Base-by-base conservation (phyloP, 2,888 invertebrate genomes). In the Brenthis hecate region DNA sequence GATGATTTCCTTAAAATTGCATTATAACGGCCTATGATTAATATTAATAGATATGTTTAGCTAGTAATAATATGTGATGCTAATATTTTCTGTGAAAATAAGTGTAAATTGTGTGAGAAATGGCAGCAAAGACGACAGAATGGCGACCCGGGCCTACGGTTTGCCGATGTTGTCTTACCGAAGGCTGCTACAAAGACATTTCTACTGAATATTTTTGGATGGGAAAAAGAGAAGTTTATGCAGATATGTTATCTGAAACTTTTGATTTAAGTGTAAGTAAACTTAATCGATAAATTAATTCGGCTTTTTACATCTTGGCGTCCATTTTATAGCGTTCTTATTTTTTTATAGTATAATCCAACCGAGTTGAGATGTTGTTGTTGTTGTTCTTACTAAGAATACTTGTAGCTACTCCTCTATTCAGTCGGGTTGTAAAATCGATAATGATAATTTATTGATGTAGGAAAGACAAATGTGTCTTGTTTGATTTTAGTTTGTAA, bases 171-270 rank as follows among this genome's bases (percentile, higher is more conserved):
- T 92, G 92, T 77, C 80, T 92, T 3, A 73, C 87, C 0, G 92
- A 92, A 72, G 92, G 92, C 2, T 92, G 92, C 70, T 92, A 92
- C 74, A 92, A 92, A 77, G 92, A 92, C 75, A 91, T 92, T 80
- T 90, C 92, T 50, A 91, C 92, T 14, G 91, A 92, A 84, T 92
- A 92, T 82, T 91, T 92, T 74, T 92, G 92, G 92, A 92, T 92
- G 92, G 92, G 92, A 70, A 91, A 90, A 73, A 81, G 88, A 55
- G 92, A 92, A 81, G 90, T 92, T 47, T 92, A 92, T 73, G 81
- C 87, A 3, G 92, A 92, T 78, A 92, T 92, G 91, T 83, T 92
- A 23, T 76, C 81, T 2, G 87, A 91, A 1, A 86, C 89, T 14
- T 85, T 92, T 16, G 87, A 83, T 72, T 72, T 92, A 23, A 79